Conservation (phyloP, 2,113 vertebrate genomes). For the Tauraco erythrolophus region DNA sequence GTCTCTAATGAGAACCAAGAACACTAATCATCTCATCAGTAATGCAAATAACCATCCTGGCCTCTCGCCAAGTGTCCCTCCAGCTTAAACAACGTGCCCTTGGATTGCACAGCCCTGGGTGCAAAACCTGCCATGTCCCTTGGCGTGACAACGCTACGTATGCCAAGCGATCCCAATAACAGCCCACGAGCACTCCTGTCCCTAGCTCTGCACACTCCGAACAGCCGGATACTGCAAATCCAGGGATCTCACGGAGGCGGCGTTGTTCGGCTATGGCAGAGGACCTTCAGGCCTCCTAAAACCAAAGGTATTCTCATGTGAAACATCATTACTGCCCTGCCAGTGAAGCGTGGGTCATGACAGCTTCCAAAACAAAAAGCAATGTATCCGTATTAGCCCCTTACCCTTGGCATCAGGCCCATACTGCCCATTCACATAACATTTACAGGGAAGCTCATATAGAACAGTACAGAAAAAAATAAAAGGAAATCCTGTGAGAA, state of each 20-base stretch:
- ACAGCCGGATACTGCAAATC: not conserved
- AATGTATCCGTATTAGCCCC: not conserved
- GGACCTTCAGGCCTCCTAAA: not conserved
- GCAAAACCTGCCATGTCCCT: not conserved
- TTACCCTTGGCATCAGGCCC: not conserved
- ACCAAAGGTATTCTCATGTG: not conserved
- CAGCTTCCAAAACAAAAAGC: not conserved
- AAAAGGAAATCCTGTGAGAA: not conserved
- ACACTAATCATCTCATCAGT: not conserved
- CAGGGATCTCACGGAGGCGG: not conserved
- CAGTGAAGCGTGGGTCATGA: not conserved
- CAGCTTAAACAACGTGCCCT: not conserved
- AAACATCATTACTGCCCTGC: not conserved
- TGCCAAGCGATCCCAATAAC: accelerated
- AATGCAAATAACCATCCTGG: conserved; percentile 8
- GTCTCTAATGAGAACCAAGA: not conserved
- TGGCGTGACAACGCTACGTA: accelerated
- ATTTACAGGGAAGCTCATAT: not conserved
- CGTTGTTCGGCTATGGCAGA: not conserved
- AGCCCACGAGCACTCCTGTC: not conserved
- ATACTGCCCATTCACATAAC: not conserved
- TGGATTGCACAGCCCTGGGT: not conserved
- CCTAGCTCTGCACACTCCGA: not conserved
- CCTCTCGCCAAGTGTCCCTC: not conserved
- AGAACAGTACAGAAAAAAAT: not conserved